Evolutionary conservation across 1,140 invertebrate species (phyloP).

Genomic region (Atta texana): DNA sequence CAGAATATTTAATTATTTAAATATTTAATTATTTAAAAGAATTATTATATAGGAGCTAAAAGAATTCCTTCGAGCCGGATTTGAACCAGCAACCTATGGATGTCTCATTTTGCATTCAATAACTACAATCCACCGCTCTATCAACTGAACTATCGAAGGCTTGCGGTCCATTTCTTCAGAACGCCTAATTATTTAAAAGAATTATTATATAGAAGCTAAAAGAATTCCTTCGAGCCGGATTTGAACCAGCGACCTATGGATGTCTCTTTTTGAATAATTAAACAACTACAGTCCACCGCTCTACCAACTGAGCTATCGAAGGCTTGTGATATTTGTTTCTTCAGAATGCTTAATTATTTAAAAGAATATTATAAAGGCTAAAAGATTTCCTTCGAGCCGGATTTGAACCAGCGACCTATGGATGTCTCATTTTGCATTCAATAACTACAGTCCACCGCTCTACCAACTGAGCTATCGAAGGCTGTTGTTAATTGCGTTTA

Average conservation of each 20-base stretch:
- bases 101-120: slow-evolving; percentile 29
- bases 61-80: slow-evolving; percentile 81
- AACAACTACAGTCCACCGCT: slow-evolving; percentile 93
- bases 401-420: slow-evolving; percentile 84
- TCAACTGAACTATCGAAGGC: slow-evolving; percentile 94
- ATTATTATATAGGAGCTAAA: slow-evolving; percentile 49
- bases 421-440: slow-evolving; percentile 58
- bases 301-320: slow-evolving; percentile 95
- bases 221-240: slow-evolving; percentile 81
- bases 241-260: slow-evolving; percentile 84
- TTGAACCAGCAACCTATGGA: slow-evolving; percentile 84
- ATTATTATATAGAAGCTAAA: background rate
- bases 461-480: slow-evolving; percentile 95
- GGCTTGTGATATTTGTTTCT: slow-evolving; percentile 81
- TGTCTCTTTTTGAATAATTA: slow-evolving; percentile 71
- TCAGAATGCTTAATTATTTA: background rate
- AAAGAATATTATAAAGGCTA: slow-evolving; percentile 56
- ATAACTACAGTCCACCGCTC: slow-evolving; percentile 93
- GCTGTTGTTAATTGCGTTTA: slow-evolving; percentile 65
- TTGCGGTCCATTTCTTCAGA: background rate
- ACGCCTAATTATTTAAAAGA: background rate
- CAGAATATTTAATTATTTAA: background rate
- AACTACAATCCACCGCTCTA: slow-evolving; percentile 95
- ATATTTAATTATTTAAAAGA: background rate
- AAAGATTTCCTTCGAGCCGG: slow-evolving; percentile 80